Percentiles rank a stretch among this genome's conserved stretches.
Conservation (phyloP, 1,140 invertebrate genomes). For the Drosophila novamexicana region DNA sequence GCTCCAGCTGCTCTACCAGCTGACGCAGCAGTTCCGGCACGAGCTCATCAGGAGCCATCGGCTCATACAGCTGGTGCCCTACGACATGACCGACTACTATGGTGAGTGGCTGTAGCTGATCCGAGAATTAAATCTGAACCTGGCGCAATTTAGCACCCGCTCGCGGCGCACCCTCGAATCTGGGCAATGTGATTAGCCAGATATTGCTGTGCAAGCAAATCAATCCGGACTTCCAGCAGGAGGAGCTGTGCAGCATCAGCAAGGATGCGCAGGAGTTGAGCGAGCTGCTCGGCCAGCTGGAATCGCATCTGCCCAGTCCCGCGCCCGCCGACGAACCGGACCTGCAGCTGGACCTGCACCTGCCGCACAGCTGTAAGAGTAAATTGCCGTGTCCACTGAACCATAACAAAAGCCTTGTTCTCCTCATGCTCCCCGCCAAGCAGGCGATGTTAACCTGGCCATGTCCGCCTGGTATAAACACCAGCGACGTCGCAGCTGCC, state of each 20-base stretch:
- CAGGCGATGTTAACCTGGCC: slow-evolving; percentile 50
- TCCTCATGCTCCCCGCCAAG: background rate
- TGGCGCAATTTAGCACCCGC: slow-evolving; percentile 87
- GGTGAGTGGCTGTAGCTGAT: slow-evolving; percentile 86
- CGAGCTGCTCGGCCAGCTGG: slow-evolving; percentile 91
- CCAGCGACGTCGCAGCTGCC: slow-evolving; percentile 64
- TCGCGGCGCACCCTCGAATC: slow-evolving; percentile 93
- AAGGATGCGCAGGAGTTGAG: slow-evolving; percentile 93
- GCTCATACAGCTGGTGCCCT: slow-evolving; percentile 92
- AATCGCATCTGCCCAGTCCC: slow-evolving; percentile 91
- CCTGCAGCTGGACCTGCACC: slow-evolving; percentile 15
- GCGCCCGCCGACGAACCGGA: slow-evolving; percentile 65
- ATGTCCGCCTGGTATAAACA: slow-evolving; percentile 57
- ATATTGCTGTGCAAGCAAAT: slow-evolving; percentile 95
- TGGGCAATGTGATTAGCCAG: slow-evolving; percentile 95
- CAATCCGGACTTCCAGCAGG: slow-evolving; percentile 94
- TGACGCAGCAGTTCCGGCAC: slow-evolving; percentile 92
- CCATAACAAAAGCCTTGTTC: background rate
- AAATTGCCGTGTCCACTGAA: slow-evolving; percentile 16
- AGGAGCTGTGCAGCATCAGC: slow-evolving; percentile 93
- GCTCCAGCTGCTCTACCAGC: slow-evolving; percentile 92
- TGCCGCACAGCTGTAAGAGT: slow-evolving; percentile 49
- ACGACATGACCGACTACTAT: slow-evolving; percentile 95
- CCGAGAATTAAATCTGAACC: no score
- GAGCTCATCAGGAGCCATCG: slow-evolving; percentile 94